A percentile compares a stretch with the other conserved stretches of the same genome.
phyloP scores from a whole-genome alignment of 37 sponge, comb jelly and placozoan species.

The Halisarca cf. caerulea region DNA sequence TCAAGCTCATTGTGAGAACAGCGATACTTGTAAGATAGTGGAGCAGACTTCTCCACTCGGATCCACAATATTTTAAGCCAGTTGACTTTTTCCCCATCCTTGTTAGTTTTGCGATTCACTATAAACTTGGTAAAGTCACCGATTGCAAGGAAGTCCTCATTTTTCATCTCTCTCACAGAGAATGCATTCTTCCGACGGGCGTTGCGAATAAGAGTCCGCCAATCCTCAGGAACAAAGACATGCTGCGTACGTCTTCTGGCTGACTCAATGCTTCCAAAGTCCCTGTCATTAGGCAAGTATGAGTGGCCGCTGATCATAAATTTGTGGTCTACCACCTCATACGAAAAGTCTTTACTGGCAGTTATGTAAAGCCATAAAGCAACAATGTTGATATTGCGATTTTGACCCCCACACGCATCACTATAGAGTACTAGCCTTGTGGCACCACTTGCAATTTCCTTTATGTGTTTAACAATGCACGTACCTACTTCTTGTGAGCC shows the following conservation, averaged over 20 bases:
- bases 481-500: conserved; percentile 32
- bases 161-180: neutral
- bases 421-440: too few species aligned
- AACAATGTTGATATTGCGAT: too few species aligned
- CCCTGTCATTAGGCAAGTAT: conserved; percentile 44
- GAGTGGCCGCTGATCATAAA: conserved; percentile 45
- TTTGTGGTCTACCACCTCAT: conserved; percentile 50
- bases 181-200: conserved; percentile 8
- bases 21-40: neutral
- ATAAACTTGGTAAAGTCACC: neutral
- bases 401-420: too few species aligned
- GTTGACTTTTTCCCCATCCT: neutral
- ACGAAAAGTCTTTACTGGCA: too few species aligned
- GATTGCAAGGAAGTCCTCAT: conserved; percentile 18
- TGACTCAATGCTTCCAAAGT: conserved; percentile 6
- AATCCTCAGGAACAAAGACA: conserved; percentile 33
- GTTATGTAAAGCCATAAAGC: too few species aligned
- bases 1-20: conserved; percentile 28
- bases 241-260: neutral
- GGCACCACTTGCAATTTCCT: neutral
- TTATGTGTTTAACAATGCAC: neutral
- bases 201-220: conserved; percentile 9
- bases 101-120: conserved; percentile 30
- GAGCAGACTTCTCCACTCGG: neutral
- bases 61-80: conserved; percentile 31